phyloP scores from a whole-genome alignment of 2,113 vertebrate species.

The Ammodytes dubius region DNA sequence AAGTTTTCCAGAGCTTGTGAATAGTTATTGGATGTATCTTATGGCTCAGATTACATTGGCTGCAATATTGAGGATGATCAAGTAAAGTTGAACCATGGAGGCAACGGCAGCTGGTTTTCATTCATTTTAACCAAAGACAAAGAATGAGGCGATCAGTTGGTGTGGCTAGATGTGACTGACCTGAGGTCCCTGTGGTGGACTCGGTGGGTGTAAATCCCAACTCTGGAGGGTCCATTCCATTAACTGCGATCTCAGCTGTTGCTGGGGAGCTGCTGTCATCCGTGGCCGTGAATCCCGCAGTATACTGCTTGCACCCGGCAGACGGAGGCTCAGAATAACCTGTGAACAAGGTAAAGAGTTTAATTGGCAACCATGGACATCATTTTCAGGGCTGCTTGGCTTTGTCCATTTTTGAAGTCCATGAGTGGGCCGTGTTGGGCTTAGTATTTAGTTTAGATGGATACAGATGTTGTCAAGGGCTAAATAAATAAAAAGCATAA shows the following conservation, averaged over 20 bases:
- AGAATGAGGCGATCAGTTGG: background rate
- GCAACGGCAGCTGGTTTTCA: background rate
- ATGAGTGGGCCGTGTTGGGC: background rate
- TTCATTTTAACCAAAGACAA: background rate
- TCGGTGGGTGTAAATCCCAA: slow-evolving; percentile 78
- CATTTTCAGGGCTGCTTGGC: background rate
- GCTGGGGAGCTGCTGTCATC: slow-evolving; percentile 74
- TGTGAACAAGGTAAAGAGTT: slow-evolving; percentile 53
- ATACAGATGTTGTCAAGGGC: background rate
- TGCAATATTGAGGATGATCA: background rate
- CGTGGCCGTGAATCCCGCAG: slow-evolving; percentile 71
- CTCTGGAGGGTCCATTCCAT: slow-evolving; percentile 86
- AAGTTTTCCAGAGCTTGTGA: background rate
- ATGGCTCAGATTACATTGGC: background rate
- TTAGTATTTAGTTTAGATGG: background rate
- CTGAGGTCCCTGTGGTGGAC: slow-evolving; percentile 75
- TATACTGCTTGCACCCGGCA: slow-evolving; percentile 79
- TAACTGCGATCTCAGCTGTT: slow-evolving; percentile 81
- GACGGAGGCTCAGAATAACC: slow-evolving; percentile 81
- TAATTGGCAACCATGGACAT: background rate
- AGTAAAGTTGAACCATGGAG: background rate
- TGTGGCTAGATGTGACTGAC: slow-evolving; percentile 67
- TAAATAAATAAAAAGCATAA: background rate
- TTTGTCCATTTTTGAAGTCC: background rate
- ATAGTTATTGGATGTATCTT: background rate